These are phyloP conservation scores for Scelioninae gen. 1 DNA, from an alignment of 2,888 invertebrate genomes.

Conservation along the genomic window DNA sequence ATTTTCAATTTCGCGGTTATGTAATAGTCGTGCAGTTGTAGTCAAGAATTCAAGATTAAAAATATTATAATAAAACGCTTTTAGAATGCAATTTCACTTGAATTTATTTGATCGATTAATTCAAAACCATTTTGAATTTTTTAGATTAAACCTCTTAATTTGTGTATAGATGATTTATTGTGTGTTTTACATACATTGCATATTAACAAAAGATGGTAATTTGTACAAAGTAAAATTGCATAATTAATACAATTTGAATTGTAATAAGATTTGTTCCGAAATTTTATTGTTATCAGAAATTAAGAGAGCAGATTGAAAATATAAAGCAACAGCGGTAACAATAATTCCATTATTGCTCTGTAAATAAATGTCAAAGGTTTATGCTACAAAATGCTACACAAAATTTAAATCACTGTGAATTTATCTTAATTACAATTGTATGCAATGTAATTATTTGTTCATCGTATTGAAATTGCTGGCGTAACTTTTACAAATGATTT, in stretches of 20 bases:
- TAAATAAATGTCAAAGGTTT: neutral
- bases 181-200: too few species aligned
- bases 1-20: conserved; percentile 49
- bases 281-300: too few species aligned
- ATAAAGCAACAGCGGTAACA: too few species aligned
- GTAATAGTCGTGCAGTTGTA: conserved; percentile 22
- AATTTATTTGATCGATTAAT: neutral
- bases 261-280: too few species aligned
- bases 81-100: neutral
- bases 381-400: neutral
- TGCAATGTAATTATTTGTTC: conserved; percentile 39
- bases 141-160: too few species aligned
- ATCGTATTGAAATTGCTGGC: conserved; percentile 26
- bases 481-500: conserved; percentile 38
- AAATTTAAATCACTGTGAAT: neutral
- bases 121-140: too few species aligned
- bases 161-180: too few species aligned
- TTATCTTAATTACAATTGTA: neutral
- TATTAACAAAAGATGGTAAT: too few species aligned
- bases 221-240: too few species aligned
- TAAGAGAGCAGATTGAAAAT: too few species aligned
- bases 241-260: too few species aligned
- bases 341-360: too few species aligned
- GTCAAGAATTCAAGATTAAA: neutral
- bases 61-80: neutral